phyloP scores from a whole-genome alignment of 2,797 vertebrate species.

The Sandelia bainsii region DNA sequence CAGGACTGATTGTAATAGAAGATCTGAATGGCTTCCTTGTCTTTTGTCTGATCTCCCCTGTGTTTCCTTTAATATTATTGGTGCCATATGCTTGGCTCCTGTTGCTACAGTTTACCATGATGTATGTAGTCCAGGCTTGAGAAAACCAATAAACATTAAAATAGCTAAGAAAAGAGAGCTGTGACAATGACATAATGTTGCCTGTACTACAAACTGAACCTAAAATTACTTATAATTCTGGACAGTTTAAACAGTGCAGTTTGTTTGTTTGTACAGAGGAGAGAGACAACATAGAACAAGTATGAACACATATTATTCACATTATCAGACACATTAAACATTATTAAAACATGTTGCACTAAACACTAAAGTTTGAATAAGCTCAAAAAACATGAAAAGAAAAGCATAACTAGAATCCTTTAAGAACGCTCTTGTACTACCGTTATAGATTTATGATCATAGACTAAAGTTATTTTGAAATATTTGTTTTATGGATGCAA shows the following conservation, averaged over 20 bases:
- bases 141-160: constrained; percentile 61
- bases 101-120: constrained; percentile 54
- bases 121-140: constrained; percentile 41
- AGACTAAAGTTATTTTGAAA: constrained; percentile 23
- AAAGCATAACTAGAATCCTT: constrained; percentile 1
- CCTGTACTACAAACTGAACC: constrained; percentile 16
- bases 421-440: too few relatives aligned
- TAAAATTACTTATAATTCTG: not conserved
- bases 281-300: too few relatives aligned
- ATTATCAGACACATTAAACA: too few relatives aligned
- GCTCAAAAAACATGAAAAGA: not conserved
- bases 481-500: constrained; percentile 37
- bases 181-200: constrained; percentile 39
- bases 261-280: not conserved
- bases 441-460: constrained; percentile 42
- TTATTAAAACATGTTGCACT: not conserved
- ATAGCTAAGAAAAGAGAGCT: constrained; percentile 39
- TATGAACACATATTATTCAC: too few relatives aligned
- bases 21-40: constrained; percentile 69
- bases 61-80: constrained; percentile 69
- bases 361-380: constrained; percentile 18
- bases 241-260: not conserved
- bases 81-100: constrained; percentile 68
- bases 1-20: constrained; percentile 51
- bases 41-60: constrained; percentile 56